Percentiles rank a stretch among this genome's conserved stretches.
phyloP scores from a whole-genome alignment of 2,797 vertebrate genomes.

The Lepilemur septentrionalis region DNA sequence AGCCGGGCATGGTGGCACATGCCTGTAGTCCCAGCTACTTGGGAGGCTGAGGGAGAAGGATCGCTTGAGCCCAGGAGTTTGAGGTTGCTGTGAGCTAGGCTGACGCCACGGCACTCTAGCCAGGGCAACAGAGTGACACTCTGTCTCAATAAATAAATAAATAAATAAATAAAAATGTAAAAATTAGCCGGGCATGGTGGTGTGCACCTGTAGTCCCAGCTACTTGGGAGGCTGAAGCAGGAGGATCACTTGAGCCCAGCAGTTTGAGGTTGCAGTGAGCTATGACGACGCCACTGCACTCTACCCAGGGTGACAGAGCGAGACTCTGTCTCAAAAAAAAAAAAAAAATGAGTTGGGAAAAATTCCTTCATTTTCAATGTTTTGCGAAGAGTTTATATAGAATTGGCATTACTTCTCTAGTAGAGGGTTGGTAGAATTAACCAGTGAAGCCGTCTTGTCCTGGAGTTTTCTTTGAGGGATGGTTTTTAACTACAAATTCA shows the following conservation, averaged over 20 bases:
- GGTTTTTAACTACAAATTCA: neutral
- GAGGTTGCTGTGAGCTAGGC: neutral
- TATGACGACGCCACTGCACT: neutral
- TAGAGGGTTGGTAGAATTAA: neutral
- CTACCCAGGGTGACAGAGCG: neutral
- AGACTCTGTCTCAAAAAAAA: neutral
- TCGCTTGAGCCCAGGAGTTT: neutral
- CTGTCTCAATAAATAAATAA: neutral
- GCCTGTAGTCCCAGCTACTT: too few relatives aligned
- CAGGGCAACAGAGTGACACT: neutral
- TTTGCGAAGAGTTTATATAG: slow-evolving; percentile 14
- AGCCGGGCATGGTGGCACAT: too few relatives aligned
- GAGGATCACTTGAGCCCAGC: neutral
- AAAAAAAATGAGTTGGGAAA: neutral
- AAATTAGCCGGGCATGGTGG: too few relatives aligned
- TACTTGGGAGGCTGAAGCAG: too few relatives aligned
- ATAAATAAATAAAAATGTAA: too few relatives aligned
- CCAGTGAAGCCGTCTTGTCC: neutral
- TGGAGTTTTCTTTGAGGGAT: neutral
- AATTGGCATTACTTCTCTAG: slow-evolving; percentile 25
- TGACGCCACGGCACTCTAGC: neutral
- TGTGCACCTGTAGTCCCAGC: too few relatives aligned
- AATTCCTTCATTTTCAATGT: slow-evolving; percentile 33
- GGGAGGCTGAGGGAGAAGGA: neutral
- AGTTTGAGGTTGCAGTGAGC: neutral